Conservation (phyloP, 2,888 invertebrate genomes). For the Sialis fuliginosa region DNA sequence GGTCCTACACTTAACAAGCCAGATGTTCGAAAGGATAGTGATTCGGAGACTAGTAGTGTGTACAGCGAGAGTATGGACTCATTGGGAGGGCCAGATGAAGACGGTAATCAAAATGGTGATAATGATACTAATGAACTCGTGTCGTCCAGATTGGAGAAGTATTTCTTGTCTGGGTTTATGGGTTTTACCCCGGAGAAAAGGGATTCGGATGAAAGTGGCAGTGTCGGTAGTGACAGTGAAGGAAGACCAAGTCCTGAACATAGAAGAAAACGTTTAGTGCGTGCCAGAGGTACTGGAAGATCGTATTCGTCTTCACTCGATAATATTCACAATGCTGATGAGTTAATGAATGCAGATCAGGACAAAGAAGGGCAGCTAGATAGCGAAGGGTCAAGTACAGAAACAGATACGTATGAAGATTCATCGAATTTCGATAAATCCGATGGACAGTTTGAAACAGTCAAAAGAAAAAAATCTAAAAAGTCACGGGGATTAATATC, state of each 20-base stretch:
- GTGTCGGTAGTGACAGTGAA: constrained; percentile 82
- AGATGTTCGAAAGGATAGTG: constrained; percentile 35
- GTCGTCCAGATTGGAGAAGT: constrained; percentile 73
- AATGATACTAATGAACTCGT: constrained; percentile 57
- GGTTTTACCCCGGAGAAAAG: constrained; percentile 60
- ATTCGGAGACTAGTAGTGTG: constrained; percentile 72
- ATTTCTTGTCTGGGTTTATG: constrained; percentile 74
- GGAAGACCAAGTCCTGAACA: constrained; percentile 78
- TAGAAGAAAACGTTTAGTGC: constrained; percentile 58
- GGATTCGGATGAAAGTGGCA: constrained; percentile 67
- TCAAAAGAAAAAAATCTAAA: constrained; percentile 68
- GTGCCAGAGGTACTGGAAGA: constrained; percentile 66
- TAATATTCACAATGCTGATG: constrained; percentile 50
- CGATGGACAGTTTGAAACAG: constrained; percentile 63
- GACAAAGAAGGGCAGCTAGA: constrained; percentile 28
- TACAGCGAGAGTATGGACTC: constrained; percentile 72
- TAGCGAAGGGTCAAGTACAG: constrained; percentile 43
- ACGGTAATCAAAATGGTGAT: constrained; percentile 18
- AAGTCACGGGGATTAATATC: constrained; percentile 33
- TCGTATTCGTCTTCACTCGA: constrained; percentile 70
- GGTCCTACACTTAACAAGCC: constrained; percentile 32
- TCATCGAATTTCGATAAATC: constrained; percentile 46
- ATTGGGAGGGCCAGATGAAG: constrained; percentile 36
- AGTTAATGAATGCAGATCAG: constrained; percentile 24
- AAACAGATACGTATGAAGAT: constrained; percentile 54